A percentile compares a stretch with the other conserved stretches of the same genome.
phyloP scores from a whole-genome alignment of 2,113 vertebrate genomes.

The Pholis gunnellus region DNA sequence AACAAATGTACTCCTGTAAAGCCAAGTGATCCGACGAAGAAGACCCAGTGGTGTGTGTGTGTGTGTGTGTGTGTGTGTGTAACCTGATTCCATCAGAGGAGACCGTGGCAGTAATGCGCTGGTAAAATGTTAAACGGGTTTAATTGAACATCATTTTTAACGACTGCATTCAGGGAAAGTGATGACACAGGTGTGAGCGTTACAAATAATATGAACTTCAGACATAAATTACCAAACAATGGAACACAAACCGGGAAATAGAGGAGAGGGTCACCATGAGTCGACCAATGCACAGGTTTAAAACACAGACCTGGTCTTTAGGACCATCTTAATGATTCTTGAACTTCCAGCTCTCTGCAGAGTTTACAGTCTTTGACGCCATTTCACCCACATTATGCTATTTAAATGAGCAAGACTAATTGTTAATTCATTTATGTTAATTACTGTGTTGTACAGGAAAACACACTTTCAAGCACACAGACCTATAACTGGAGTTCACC shows the following conservation, averaged over 20 bases:
- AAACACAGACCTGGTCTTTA: too few species aligned
- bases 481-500: not conserved
- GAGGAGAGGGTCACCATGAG: too few species aligned
- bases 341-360: too few species aligned
- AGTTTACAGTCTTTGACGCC: not conserved
- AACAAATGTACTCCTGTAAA: slow-evolving; percentile 71
- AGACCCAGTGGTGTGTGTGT: not conserved
- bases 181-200: not conserved
- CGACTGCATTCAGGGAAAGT: not conserved
- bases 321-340: too few species aligned
- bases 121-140: not conserved
- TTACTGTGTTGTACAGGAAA: not conserved
- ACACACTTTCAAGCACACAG: not conserved
- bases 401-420: slow-evolving; percentile 19
- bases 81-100: not conserved
- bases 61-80: not conserved
- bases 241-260: too few species aligned
- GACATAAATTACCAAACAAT: not conserved
- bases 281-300: not conserved
- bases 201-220: not conserved
- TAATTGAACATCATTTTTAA: not conserved
- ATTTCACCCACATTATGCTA: slow-evolving; percentile 22
- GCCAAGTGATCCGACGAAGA: slow-evolving; percentile 13
- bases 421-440: slow-evolving; percentile 14
- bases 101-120: not conserved